Percentiles rank a stretch among this genome's conserved stretches.
These are phyloP conservation scores for Chrysoperla carnea DNA, from an alignment of 1,140 invertebrate genomes.

Conservation along the genomic window DNA sequence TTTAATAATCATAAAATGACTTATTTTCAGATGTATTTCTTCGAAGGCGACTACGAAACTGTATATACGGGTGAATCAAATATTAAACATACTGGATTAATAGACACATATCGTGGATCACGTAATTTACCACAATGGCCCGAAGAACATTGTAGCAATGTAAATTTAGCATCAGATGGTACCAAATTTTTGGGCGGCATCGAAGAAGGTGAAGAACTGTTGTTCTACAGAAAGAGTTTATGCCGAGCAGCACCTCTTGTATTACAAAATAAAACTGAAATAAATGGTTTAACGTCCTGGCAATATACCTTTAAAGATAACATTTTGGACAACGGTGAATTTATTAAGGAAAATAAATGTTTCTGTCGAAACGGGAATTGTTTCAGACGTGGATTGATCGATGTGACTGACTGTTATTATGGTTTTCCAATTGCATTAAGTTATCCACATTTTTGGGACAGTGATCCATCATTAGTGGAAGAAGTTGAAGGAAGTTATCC, in stretches of 20 bases:
- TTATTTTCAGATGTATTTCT: constrained; percentile 64
- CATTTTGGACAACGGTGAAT: constrained; percentile 54
- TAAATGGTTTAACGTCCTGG: constrained; percentile 37
- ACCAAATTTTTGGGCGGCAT: constrained; percentile 61
- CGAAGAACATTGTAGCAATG: constrained; percentile 50
- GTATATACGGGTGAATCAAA: constrained; percentile 56
- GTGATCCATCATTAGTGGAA: constrained; percentile 42
- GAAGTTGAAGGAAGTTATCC: constrained; percentile 55
- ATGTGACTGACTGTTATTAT: constrained; percentile 67
- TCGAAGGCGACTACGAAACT: constrained; percentile 59
- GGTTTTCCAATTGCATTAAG: constrained; percentile 72
- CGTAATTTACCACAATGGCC: constrained; percentile 58
- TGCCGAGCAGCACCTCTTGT: constrained; percentile 58
- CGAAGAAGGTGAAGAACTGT: constrained; percentile 40
- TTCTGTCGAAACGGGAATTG: constrained; percentile 53
- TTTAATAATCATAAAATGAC: constrained; percentile 1
- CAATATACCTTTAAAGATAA: constrained; percentile 54
- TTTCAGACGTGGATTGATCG: constrained; percentile 48
- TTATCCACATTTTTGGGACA: constrained; percentile 74
- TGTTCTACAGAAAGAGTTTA: constrained; percentile 68
- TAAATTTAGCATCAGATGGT: constrained; percentile 68
- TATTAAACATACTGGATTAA: constrained; percentile 38
- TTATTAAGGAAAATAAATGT: constrained; percentile 53
- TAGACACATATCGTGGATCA: constrained; percentile 57
- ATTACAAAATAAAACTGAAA: constrained; percentile 1